Percentiles rank a stretch among this genome's conserved stretches.
Conservation (phyloP, 2,888 invertebrate genomes). For the Drosophila nigricruria region DNA sequence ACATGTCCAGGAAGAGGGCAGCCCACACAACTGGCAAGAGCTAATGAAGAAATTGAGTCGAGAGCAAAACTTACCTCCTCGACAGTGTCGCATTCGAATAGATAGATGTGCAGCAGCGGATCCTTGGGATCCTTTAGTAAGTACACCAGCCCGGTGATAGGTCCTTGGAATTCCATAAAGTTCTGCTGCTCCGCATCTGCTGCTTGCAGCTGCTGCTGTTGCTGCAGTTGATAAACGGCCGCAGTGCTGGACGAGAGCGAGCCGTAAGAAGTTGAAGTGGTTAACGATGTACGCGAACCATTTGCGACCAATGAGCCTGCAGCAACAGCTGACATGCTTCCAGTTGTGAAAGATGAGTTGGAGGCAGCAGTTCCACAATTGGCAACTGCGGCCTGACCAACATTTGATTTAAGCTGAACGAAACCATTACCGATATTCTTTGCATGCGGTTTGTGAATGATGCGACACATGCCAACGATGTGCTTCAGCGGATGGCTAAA, state of each 20-base stretch:
- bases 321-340: conserved; percentile 2
- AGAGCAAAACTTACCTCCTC: conserved; percentile 88
- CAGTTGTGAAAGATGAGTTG: conserved; percentile 19
- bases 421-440: conserved; percentile 82
- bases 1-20: too few relatives aligned
- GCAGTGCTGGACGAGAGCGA: conserved; percentile 82
- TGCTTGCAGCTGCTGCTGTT: conserved; percentile 45
- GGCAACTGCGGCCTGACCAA: conserved; percentile 14
- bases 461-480: conserved; percentile 86
- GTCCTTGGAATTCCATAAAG: conserved; percentile 86
- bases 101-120: conserved; percentile 90
- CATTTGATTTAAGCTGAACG: conserved; percentile 79
- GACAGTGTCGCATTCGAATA: conserved; percentile 89
- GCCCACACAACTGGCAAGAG: too few relatives aligned
- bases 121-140: conserved; percentile 90
- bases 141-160: conserved; percentile 89
- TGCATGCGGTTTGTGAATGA: conserved; percentile 82
- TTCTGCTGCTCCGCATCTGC: conserved; percentile 69
- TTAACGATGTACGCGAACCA: conserved; percentile 72
- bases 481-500: conserved; percentile 88
- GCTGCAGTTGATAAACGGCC: conserved; percentile 73
- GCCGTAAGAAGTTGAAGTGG: conserved; percentile 83
- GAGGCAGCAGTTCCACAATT: conserved; percentile 16
- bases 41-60: conserved; percentile 3
- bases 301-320: conserved; percentile 55